Evolutionary conservation across 2,797 vertebrate species (phyloP).

Genomic region (Molossus molossus): DNA sequence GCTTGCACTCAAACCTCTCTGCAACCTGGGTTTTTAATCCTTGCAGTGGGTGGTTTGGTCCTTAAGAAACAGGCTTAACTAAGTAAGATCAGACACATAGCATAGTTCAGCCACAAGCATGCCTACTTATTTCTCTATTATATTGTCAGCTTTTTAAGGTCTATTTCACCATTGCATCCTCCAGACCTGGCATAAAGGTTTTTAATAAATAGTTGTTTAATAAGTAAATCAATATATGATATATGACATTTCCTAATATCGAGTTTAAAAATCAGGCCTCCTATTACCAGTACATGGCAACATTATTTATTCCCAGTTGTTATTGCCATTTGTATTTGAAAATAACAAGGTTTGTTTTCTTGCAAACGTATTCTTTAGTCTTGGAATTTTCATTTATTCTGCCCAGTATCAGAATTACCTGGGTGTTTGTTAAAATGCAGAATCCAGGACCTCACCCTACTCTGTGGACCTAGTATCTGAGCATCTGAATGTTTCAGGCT

Average conservation of each 20-base stretch:
- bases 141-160: background rate
- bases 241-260: background rate
- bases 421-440: background rate
- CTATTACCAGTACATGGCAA: background rate
- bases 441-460: background rate
- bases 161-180: background rate
- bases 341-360: background rate
- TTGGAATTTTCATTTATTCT: constrained; percentile 23
- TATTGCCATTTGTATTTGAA: background rate
- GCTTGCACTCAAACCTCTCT: background rate
- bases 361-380: background rate
- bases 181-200: background rate
- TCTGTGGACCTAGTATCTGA: background rate
- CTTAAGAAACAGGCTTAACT: background rate
- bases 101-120: background rate
- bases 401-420: background rate
- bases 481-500: background rate
- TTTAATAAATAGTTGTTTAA: constrained; percentile 30
- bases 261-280: background rate
- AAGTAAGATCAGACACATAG: background rate
- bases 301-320: background rate
- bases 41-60: background rate
- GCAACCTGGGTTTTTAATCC: background rate
- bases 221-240: background rate
- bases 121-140: background rate